Conservation (phyloP, 2,797 vertebrate species). For the Pantherophis alleghaniensis region DNA sequence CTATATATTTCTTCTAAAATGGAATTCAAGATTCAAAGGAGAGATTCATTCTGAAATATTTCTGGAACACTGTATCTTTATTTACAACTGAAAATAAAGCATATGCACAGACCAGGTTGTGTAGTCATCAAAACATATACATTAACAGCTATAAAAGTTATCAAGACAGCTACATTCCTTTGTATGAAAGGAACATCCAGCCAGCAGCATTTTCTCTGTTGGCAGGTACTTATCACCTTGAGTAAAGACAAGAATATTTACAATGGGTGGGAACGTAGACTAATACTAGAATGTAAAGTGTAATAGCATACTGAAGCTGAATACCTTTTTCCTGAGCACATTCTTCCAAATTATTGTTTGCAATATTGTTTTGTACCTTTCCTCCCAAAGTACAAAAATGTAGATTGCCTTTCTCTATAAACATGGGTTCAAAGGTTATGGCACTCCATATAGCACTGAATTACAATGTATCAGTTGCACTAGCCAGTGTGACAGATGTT, state of each 20-base stretch:
- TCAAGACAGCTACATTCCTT: constrained; percentile 38
- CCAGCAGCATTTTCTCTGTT: constrained; percentile 30
- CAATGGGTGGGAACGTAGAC: constrained; percentile 41
- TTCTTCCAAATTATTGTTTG: constrained; percentile 29
- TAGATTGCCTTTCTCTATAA: neutral
- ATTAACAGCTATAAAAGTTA: neutral
- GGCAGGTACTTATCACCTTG: constrained; percentile 31
- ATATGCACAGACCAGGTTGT: constrained; percentile 9
- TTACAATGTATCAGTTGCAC: neutral
- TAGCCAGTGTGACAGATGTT: neutral
- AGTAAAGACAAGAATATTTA: constrained; percentile 55
- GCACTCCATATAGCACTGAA: neutral
- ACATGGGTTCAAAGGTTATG: neutral
- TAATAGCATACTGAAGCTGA: constrained; percentile 3
- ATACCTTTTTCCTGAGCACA: constrained; percentile 17
- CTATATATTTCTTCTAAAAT: neutral
- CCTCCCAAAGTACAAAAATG: neutral
- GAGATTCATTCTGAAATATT: neutral
- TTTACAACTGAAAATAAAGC: neutral
- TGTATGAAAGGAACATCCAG: constrained; percentile 48
- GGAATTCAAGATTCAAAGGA: neutral
- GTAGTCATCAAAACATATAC: constrained; percentile 23
- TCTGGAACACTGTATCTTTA: neutral
- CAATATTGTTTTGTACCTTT: neutral
- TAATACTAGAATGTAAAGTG: constrained; percentile 28